These are phyloP conservation scores for Montipora sp. DNA, from an alignment of 64 coral and sea anemone genomes.

Conservation along the genomic window DNA sequence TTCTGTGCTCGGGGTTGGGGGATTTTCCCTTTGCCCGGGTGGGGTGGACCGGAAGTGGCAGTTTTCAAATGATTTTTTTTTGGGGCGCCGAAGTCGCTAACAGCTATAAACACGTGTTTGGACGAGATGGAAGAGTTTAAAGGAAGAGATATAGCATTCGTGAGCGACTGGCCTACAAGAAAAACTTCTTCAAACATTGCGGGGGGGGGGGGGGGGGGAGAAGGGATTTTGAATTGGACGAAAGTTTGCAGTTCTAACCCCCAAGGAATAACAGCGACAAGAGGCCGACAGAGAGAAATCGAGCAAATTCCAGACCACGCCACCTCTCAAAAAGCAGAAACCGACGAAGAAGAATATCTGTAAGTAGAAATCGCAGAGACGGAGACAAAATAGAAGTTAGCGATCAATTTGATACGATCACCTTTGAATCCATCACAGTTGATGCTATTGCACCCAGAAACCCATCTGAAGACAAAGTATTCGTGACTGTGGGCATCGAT, in stretches of 20 bases:
- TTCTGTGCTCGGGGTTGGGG: too few relatives aligned
- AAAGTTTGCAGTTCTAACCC: constrained; percentile 25
- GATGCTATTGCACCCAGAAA: neutral
- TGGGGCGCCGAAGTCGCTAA: too few relatives aligned
- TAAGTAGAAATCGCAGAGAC: neutral
- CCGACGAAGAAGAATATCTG: neutral
- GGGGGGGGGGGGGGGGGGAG: too few relatives aligned
- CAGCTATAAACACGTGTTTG: too few relatives aligned
- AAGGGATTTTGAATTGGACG: neutral
- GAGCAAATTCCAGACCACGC: constrained; percentile 4
- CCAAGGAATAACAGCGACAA: neutral
- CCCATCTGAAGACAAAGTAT: constrained; percentile 54
- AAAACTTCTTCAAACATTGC: too few relatives aligned
- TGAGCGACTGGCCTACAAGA: too few relatives aligned
- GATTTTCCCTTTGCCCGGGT: too few relatives aligned
- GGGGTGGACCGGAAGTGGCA: too few relatives aligned
- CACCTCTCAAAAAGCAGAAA: constrained; percentile 4
- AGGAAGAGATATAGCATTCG: too few relatives aligned
- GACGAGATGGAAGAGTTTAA: too few relatives aligned
- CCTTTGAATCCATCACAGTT: constrained; percentile 72
- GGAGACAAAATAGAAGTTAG: neutral
- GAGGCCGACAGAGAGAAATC: neutral
- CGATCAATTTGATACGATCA: constrained; percentile 56
- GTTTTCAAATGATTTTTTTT: too few relatives aligned
- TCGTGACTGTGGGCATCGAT: constrained; percentile 42